Percentiles rank a stretch among this genome's conserved stretches.
phyloP scores from a whole-genome alignment of 2,888 invertebrate species.

The Latheticus oryzae region DNA sequence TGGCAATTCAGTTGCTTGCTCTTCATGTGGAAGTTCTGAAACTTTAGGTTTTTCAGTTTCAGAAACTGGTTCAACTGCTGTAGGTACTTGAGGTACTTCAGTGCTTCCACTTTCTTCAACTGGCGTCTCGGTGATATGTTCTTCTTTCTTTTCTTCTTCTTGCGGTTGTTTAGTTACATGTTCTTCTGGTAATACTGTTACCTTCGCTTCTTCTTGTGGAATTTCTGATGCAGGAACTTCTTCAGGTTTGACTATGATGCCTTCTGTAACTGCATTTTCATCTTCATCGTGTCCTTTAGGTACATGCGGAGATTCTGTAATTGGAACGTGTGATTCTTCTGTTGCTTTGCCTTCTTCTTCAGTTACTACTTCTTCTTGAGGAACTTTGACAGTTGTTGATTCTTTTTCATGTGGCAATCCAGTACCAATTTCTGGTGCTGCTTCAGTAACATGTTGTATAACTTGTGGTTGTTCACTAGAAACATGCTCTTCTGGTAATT shows the following conservation, averaged over 20 bases:
- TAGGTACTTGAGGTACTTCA: conserved; percentile 16
- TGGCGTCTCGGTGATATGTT: background rate
- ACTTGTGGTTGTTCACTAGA: conserved; percentile 18
- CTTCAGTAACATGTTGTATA: conserved; percentile 17
- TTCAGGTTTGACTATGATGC: conserved; percentile 26
- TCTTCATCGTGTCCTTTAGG: conserved; percentile 1
- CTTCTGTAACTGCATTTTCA: conserved; percentile 21
- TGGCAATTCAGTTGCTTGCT: background rate
- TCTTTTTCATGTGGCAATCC: conserved; percentile 22
- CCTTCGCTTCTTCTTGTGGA: background rate
- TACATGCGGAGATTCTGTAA: background rate
- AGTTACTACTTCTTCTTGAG: conserved; percentile 12
- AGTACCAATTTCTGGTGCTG: conserved; percentile 28
- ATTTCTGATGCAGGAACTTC: background rate
- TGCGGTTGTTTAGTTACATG: background rate
- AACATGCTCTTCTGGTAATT: conserved; percentile 2
- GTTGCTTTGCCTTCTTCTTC: conserved; percentile 1
- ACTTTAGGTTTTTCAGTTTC: background rate
- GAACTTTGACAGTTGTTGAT: conserved; percentile 14
- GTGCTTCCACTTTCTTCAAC: conserved; percentile 35
- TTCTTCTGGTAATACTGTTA: conserved; percentile 2
- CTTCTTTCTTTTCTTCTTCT: background rate
- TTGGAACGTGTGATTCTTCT: background rate
- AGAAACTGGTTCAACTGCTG: conserved; percentile 1
- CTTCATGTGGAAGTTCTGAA: too few relatives aligned